phyloP scores from a whole-genome alignment of 2,113 vertebrate species.

The Upupa epops region DNA sequence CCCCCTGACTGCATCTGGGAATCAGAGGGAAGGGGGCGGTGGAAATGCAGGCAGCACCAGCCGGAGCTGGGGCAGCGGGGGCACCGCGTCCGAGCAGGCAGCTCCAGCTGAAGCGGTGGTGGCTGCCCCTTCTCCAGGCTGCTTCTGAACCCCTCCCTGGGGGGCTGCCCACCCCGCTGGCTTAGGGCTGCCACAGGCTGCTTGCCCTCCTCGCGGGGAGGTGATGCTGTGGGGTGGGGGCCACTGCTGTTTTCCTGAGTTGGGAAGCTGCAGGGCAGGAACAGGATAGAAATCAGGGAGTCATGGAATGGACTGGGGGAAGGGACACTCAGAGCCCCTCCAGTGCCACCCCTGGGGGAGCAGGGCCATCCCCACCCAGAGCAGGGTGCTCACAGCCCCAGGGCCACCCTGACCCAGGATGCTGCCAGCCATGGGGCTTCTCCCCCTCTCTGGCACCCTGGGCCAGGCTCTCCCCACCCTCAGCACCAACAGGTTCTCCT shows the following conservation, averaged over 20 bases:
- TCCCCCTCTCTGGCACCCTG: not conserved
- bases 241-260: not conserved
- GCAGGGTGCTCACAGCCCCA: no score
- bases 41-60: not conserved
- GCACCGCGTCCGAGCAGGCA: not conserved
- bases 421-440: no score
- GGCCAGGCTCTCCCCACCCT: not conserved
- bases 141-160: not conserved
- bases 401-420: no score
- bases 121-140: not conserved
- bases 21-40: rapidly evolving
- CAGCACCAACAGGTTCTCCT: not conserved
- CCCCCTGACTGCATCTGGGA: rapidly evolving
- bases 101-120: not conserved
- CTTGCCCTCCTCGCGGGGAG: not conserved
- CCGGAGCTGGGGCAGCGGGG: not conserved
- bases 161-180: not conserved
- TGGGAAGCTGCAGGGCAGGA: conserved; percentile 11
- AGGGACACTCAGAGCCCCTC: no score
- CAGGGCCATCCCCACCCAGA: no score
- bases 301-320: no score
- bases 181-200: not conserved
- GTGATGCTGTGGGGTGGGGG: not conserved
- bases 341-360: no score
- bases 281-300: conserved; percentile 1